phyloP scores from a whole-genome alignment of 1,140 invertebrate genomes.

The Drosophila pseudoananassae region DNA sequence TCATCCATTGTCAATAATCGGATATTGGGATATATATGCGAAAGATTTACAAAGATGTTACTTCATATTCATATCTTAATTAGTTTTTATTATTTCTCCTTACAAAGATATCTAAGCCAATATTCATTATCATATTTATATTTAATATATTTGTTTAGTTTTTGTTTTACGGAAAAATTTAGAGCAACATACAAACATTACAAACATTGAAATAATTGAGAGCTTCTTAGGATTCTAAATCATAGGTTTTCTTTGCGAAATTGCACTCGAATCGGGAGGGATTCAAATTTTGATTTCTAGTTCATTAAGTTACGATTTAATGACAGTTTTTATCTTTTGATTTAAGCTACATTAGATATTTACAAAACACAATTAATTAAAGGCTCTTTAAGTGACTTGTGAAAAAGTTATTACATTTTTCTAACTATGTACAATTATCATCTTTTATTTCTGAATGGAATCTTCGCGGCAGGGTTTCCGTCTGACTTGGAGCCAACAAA shows the following conservation, averaged over 20 bases:
- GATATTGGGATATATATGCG: conserved; percentile 8
- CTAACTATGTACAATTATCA: conserved; percentile 65
- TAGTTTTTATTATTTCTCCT: conserved; percentile 52
- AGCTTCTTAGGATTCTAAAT: conserved; percentile 33
- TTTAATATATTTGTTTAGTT: conserved; percentile 46
- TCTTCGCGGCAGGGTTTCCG: conserved; percentile 26
- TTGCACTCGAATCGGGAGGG: conserved; percentile 53
- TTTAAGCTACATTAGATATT: conserved; percentile 65
- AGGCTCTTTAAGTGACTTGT: conserved; percentile 40
- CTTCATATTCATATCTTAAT: conserved; percentile 55
- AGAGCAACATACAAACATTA: conserved; percentile 79
- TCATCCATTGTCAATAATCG: conserved; percentile 53
- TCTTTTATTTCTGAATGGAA: conserved; percentile 28
- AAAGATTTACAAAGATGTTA: conserved; percentile 33
- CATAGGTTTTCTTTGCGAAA: conserved; percentile 42
- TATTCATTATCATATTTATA: conserved; percentile 44
- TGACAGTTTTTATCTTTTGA: conserved; percentile 45
- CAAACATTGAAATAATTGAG: conserved; percentile 69
- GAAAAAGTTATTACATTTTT: conserved; percentile 52
- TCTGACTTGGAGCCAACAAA: conserved; percentile 58
- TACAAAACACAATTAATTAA: conserved; percentile 61
- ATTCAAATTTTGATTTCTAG: conserved; percentile 56
- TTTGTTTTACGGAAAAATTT: conserved; percentile 49
- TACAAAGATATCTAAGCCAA: conserved; percentile 52
- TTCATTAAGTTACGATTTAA: conserved; percentile 18